A percentile compares a stretch with the other conserved stretches of the same genome.
Conservation (phyloP, 2,113 vertebrate species). For the Ailurus styani region DNA sequence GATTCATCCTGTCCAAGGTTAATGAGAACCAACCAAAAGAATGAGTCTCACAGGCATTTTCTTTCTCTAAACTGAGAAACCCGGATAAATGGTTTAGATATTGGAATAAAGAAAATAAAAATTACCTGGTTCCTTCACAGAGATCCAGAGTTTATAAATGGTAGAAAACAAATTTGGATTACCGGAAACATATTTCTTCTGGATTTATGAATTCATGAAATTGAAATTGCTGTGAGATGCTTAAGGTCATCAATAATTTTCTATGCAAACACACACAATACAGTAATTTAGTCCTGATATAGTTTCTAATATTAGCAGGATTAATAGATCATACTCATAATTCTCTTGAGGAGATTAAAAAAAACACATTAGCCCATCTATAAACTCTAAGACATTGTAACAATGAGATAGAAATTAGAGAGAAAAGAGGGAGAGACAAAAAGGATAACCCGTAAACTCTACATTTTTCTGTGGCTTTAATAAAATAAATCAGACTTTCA, state of each 20-base stretch:
- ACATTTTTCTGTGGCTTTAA: slow-evolving; percentile 8
- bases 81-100: slow-evolving; percentile 7
- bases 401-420: slow-evolving; percentile 6
- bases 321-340: slow-evolving; percentile 36
- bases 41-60: slow-evolving; percentile 48
- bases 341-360: slow-evolving; percentile 38
- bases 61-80: slow-evolving; percentile 32
- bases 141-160: slow-evolving; percentile 44
- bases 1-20: slow-evolving; percentile 26
- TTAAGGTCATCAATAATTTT: slow-evolving; percentile 45
- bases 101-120: slow-evolving; percentile 29
- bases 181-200: slow-evolving; percentile 30
- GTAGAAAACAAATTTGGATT: slow-evolving; percentile 14
- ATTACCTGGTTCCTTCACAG: slow-evolving; percentile 20
- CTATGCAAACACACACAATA: neutral
- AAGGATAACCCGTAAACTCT: slow-evolving; percentile 35
- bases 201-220: slow-evolving; percentile 51
- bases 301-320: slow-evolving; percentile 28
- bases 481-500: slow-evolving; percentile 43
- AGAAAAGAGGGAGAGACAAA: neutral
- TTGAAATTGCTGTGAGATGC: slow-evolving; percentile 11
- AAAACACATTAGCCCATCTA: neutral
- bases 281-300: neutral
- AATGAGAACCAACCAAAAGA: slow-evolving; percentile 37
- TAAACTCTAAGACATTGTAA: slow-evolving; percentile 15